Base-by-base conservation (phyloP, 2,797 vertebrate genomes). In the Gymnopithys bicolor region DNA sequence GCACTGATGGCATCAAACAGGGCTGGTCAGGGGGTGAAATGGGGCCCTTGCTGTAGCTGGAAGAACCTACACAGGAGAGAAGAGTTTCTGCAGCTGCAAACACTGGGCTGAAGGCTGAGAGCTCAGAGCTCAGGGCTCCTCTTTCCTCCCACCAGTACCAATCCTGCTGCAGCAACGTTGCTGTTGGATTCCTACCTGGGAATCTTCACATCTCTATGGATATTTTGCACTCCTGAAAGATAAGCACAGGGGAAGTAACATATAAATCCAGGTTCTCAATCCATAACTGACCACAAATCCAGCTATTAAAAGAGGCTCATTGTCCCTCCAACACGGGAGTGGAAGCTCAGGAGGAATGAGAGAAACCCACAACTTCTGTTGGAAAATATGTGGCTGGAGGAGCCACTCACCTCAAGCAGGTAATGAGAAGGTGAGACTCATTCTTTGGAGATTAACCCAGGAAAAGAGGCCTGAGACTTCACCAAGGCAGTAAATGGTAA, bases 401-500 rank as follows among this genome's bases (percentile, higher is more conserved):
- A 85, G 56, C 32, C 46, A 32, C 55, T 71, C 39, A 33, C 59
- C 70, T 91, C 51, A 28, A 35, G 64, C 53, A 80, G 56, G 30
- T 58, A 89, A 70, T 39, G 56, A 66, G 70, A 64, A 85, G 27
- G 32, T 84, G 45, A 85, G 53, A 35, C 27, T 28, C 45, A 11
- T 62, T 71, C 81, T 78, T 55, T 13, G 51, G 52, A 79, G 77
- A 76, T 68, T 58, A 83, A 85, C 48, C 56, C 41, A 83, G 46
- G 82, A 59, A 55, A 25, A 77, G 85, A 81, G 86, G 60, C 58
- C 49, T 39, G 64, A 95, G 88, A 84, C 64, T 64, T 52, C 75
- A 76, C 58, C 63, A 16, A 41, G 74, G 70, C 68, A 91, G 30
- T 83, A 92, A 92, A 75, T 12, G 68, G 67, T 88, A 94, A 94